Evolutionary conservation across 2,113 vertebrate genomes (phyloP).

Genomic region (Nettapus auritus): DNA sequence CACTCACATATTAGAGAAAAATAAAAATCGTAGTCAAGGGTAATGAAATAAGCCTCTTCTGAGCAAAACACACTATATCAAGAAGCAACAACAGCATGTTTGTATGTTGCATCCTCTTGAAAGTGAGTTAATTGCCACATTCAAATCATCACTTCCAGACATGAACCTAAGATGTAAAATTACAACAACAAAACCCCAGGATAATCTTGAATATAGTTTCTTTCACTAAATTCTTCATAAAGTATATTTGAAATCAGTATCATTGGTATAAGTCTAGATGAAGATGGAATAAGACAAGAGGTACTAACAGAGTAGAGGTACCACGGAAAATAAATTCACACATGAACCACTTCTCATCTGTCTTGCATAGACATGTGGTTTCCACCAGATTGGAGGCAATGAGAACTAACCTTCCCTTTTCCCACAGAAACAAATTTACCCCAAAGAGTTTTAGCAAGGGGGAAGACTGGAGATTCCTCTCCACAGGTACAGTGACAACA

Average conservation of each 20-base stretch:
- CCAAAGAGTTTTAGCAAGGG: not conserved
- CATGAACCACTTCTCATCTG: not conserved
- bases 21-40: not conserved
- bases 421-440: not conserved
- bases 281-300: not conserved
- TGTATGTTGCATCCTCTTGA: not conserved
- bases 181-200: not conserved
- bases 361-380: not conserved
- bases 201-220: not conserved
- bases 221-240: not conserved
- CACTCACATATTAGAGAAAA: not conserved
- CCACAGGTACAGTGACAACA: not conserved
- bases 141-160: not conserved
- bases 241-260: not conserved
- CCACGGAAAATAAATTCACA: not conserved
- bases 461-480: not conserved
- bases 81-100: not conserved
- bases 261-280: not conserved
- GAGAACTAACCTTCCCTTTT: not conserved
- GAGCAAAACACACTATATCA: not conserved
- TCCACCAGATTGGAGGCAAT: not conserved
- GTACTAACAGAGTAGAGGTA: not conserved
- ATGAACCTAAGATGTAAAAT: not conserved
- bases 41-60: not conserved
- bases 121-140: not conserved